phyloP scores from a whole-genome alignment of 2,797 vertebrate species.

The Chromobotia macracanthus region DNA sequence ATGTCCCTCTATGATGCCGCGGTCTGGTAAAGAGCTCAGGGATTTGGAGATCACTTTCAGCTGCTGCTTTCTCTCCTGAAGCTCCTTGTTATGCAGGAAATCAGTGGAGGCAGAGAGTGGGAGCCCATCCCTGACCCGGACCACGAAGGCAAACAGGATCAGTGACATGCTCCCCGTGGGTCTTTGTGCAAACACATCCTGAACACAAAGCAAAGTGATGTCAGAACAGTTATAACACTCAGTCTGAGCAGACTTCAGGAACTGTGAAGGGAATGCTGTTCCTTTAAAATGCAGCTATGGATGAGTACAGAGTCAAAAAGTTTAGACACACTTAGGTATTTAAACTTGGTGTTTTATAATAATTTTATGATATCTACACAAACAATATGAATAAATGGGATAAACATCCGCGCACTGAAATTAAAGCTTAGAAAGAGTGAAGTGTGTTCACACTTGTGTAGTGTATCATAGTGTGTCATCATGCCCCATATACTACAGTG shows the following conservation, averaged over 20 bases:
- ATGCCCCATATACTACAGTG: background rate
- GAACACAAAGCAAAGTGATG: slow-evolving; percentile 29
- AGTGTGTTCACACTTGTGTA: too few species aligned
- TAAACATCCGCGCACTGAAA: too few species aligned
- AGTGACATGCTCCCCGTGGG: slow-evolving; percentile 86
- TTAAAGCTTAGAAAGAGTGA: too few species aligned
- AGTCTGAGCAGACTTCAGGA: background rate
- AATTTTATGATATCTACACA: too few species aligned
- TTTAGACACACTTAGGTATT: too few species aligned
- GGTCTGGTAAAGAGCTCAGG: slow-evolving; percentile 78
- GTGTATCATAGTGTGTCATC: too few species aligned
- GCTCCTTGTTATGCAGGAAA: slow-evolving; percentile 86
- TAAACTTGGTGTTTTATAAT: too few species aligned
- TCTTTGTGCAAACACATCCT: slow-evolving; percentile 82
- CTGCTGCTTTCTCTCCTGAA: slow-evolving; percentile 89
- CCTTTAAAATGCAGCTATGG: background rate
- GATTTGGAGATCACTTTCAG: slow-evolving; percentile 82
- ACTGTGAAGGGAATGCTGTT: background rate
- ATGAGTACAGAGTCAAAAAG: background rate
- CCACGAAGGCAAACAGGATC: slow-evolving; percentile 95
- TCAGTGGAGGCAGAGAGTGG: slow-evolving; percentile 96
- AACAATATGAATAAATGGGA: too few species aligned
- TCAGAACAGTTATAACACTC: background rate
- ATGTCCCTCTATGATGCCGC: slow-evolving; percentile 81
- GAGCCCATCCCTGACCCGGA: slow-evolving; percentile 92